These are phyloP conservation scores for Ophion ventricosus DNA, from an alignment of 2,888 invertebrate genomes.

Conservation along the genomic window DNA sequence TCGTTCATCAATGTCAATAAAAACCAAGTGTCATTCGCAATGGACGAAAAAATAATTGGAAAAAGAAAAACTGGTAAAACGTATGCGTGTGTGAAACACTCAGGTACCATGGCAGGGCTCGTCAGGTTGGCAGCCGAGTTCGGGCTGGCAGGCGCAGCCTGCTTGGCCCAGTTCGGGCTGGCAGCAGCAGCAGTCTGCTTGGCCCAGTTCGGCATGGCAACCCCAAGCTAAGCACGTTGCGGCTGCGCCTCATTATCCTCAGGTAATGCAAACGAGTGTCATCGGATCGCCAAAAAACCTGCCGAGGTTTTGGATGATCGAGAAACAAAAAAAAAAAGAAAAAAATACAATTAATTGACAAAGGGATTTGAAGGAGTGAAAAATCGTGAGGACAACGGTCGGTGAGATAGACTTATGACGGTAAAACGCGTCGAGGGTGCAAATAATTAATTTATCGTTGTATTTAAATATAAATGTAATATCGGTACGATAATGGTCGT, in stretches of 20 bases:
- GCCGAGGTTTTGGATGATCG: neutral
- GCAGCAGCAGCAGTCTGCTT: slow-evolving; percentile 63
- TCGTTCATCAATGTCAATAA: slow-evolving; percentile 59
- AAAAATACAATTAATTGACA: neutral
- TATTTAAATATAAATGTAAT: too few species aligned
- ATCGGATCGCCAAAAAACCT: neutral
- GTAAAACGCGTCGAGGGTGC: neutral
- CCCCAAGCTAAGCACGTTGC: slow-evolving; percentile 39
- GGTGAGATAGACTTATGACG: neutral
- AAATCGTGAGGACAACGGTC: neutral
- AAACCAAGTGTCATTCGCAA: slow-evolving; percentile 49
- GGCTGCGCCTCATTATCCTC: slow-evolving; percentile 48
- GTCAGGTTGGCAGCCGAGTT: slow-evolving; percentile 68
- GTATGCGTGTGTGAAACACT: slow-evolving; percentile 53
- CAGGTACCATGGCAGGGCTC: slow-evolving; percentile 70
- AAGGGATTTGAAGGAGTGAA: neutral
- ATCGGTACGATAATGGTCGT: too few species aligned
- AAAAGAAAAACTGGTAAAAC: slow-evolving; percentile 23
- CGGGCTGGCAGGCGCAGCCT: slow-evolving; percentile 65
- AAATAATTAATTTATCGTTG: too few species aligned
- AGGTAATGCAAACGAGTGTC: slow-evolving; percentile 37
- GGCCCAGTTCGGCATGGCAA: slow-evolving; percentile 60
- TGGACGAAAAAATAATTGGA: neutral
- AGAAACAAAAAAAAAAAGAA: neutral
- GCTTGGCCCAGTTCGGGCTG: slow-evolving; percentile 64